These are phyloP conservation scores for Acanthornis magna DNA, from an alignment of 2,797 vertebrate species.

Conservation along the genomic window DNA sequence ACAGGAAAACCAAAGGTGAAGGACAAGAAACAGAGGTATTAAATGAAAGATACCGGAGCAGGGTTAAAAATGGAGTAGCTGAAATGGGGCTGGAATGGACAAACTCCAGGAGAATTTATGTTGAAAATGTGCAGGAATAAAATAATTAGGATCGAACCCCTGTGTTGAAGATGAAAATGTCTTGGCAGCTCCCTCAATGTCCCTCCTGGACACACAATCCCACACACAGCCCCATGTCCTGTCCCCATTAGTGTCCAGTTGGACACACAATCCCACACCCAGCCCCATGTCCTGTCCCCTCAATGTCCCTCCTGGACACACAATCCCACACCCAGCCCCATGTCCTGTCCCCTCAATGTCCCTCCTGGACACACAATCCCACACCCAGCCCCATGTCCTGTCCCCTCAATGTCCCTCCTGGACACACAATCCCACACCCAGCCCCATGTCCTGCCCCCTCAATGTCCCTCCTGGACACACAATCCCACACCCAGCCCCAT, in stretches of 20 bases:
- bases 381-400: rapidly evolving
- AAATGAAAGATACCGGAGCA: background rate
- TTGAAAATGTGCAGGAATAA: background rate
- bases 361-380: background rate
- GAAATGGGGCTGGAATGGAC: background rate
- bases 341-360: background rate
- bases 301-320: background rate
- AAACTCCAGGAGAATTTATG: background rate
- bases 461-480: no score
- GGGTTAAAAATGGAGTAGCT: background rate
- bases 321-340: background rate
- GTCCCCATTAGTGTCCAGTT: no score
- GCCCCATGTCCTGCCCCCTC: no score
- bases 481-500: background rate
- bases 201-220: background rate
- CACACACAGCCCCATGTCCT: background rate
- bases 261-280: rapidly evolving
- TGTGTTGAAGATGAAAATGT: background rate
- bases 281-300: background rate
- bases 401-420: no score
- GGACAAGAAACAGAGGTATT: background rate
- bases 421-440: no score
- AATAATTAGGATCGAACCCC: background rate
- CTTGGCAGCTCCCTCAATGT: rapidly evolving
- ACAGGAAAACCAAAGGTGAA: background rate